These are phyloP conservation scores for Athalia cordata DNA, from an alignment of 2,888 invertebrate genomes.

Conservation along the genomic window DNA sequence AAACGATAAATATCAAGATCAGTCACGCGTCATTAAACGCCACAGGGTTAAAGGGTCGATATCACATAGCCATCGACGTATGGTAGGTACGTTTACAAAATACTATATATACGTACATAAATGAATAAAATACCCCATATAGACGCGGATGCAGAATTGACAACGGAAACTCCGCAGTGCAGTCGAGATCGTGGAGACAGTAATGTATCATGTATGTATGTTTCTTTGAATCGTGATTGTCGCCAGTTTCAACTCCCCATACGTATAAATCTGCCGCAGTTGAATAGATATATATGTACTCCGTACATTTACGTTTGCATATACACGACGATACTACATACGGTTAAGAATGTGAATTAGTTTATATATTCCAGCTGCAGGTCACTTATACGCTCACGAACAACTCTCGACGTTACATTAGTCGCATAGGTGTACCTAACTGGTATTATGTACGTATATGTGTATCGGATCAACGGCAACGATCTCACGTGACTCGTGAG, in stretches of 20 bases:
- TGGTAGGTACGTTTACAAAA: too few relatives aligned
- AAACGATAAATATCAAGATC: conserved; percentile 27
- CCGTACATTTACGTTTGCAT: too few relatives aligned
- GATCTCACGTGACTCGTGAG: conserved; percentile 35
- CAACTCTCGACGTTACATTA: neutral
- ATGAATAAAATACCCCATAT: too few relatives aligned
- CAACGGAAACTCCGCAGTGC: too few relatives aligned
- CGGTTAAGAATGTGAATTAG: conserved; percentile 2
- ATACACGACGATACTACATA: neutral
- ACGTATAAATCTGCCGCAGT: neutral
- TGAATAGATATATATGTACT: too few relatives aligned
- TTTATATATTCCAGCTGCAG: conserved; percentile 3
- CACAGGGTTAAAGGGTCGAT: conserved; percentile 29
- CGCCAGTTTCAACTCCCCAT: conserved; percentile 6
- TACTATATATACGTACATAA: too few relatives aligned
- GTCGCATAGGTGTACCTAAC: too few relatives aligned
- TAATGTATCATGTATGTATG: conserved; percentile 11
- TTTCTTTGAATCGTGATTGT: conserved; percentile 1
- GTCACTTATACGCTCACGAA: neutral
- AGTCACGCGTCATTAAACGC: conserved; percentile 39
- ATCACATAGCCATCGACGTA: neutral
- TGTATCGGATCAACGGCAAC: conserved; percentile 16
- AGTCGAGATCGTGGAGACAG: neutral
- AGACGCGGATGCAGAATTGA: too few relatives aligned
- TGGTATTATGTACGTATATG: too few relatives aligned